These are phyloP conservation scores for Rhagonycha lutea DNA, from an alignment of 2,888 invertebrate genomes.

Conservation along the genomic window DNA sequence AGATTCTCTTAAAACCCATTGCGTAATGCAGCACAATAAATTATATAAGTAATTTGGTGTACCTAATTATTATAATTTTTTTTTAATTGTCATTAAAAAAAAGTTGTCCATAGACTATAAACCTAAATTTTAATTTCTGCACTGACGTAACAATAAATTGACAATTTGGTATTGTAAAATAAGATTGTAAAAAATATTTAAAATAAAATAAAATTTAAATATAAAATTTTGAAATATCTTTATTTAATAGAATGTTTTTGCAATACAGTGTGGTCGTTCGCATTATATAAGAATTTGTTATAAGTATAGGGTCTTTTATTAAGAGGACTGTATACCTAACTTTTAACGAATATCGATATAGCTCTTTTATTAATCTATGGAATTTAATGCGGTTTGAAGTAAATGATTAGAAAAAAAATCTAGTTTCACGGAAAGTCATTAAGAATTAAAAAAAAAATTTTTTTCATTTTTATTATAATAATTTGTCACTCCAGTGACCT, in stretches of 20 bases:
- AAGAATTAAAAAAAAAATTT: too few species aligned
- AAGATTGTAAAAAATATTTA: neutral
- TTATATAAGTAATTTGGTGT: neutral
- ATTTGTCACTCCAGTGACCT: too few species aligned
- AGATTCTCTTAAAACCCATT: conserved; percentile 14
- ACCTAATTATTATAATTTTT: neutral
- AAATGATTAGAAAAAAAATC: too few species aligned
- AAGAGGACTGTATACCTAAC: too few species aligned
- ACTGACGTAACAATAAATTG: neutral
- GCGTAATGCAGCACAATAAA: neutral
- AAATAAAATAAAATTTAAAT: neutral
- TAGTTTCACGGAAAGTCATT: too few species aligned
- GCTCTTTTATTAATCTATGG: too few species aligned
- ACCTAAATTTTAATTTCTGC: neutral
- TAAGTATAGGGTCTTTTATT: neutral
- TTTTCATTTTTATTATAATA: too few species aligned
- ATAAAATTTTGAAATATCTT: neutral
- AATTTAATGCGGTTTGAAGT: too few species aligned
- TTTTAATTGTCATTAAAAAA: neutral
- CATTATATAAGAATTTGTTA: neutral
- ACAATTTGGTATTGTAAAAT: neutral
- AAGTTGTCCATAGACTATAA: neutral
- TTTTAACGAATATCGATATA: too few species aligned
- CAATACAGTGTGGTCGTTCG: neutral
- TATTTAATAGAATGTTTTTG: too few species aligned